phyloP scores from a whole-genome alignment of 2,888 invertebrate species.

The Bhutanitis thaidina region DNA sequence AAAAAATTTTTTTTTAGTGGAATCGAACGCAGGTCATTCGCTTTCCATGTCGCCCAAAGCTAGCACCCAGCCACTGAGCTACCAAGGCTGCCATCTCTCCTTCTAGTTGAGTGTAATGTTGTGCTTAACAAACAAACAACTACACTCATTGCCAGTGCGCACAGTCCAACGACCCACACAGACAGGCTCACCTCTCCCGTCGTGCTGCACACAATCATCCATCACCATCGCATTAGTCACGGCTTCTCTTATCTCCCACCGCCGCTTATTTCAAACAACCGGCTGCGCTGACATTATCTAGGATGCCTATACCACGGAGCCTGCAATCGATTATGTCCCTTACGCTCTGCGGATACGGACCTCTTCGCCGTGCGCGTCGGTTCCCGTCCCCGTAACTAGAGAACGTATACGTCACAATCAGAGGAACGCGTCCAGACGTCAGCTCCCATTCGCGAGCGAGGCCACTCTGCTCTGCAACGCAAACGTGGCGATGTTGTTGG shows the following conservation, averaged over 20 bases:
- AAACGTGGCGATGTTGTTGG: background rate
- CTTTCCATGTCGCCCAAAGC: too few relatives aligned
- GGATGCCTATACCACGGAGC: background rate
- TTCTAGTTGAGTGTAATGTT: too few relatives aligned
- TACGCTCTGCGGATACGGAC: background rate
- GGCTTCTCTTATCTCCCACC: conserved; percentile 3
- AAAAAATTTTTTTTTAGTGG: too few relatives aligned
- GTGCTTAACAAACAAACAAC: too few relatives aligned
- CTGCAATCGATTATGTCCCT: background rate
- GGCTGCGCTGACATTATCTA: conserved; percentile 9
- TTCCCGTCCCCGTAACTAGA: background rate
- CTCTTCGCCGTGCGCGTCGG: background rate
- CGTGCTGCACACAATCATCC: background rate
- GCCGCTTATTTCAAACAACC: conserved; percentile 3
- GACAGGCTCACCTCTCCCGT: background rate
- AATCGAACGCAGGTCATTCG: too few relatives aligned
- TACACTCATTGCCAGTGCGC: background rate
- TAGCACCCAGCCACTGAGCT: too few relatives aligned
- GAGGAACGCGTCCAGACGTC: conserved; percentile 2
- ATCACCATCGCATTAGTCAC: conserved; percentile 11
- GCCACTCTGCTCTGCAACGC: background rate
- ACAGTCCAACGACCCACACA: background rate
- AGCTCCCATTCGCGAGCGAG: background rate
- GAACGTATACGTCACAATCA: conserved; percentile 6
- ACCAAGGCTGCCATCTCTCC: too few relatives aligned